A percentile compares a stretch with the other conserved stretches of the same genome.
These are phyloP conservation scores for Agriotes lineatus DNA, from an alignment of 2,888 invertebrate genomes.

Conservation along the genomic window DNA sequence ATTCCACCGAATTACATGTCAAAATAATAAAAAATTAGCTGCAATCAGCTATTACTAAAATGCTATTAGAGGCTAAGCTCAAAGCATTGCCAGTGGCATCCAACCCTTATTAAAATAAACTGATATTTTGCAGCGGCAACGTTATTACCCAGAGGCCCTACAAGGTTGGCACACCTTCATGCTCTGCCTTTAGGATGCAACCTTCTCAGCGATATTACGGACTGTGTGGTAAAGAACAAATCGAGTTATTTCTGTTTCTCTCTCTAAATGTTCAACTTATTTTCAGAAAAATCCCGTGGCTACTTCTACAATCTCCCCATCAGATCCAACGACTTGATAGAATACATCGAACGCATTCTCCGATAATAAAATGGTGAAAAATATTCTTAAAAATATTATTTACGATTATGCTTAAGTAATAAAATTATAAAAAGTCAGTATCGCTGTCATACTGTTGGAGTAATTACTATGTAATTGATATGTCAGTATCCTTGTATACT, in stretches of 20 bases:
- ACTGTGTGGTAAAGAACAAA: conserved; percentile 75
- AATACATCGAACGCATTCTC: neutral
- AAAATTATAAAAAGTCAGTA: neutral
- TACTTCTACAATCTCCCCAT: neutral
- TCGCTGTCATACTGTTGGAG: neutral
- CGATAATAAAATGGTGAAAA: no score
- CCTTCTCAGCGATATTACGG: conserved; percentile 82
- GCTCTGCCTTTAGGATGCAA: conserved; percentile 76
- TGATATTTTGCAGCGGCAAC: conserved; percentile 75
- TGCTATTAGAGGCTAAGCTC: no score
- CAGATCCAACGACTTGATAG: neutral
- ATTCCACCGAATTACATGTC: no score
- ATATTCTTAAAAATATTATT: no score
- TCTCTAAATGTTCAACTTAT: neutral
- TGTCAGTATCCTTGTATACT: no score
- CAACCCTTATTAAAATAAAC: no score
- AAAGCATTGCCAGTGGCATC: no score
- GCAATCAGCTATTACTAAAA: no score
- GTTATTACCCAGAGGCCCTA: conserved; percentile 83
- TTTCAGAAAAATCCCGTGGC: conserved; percentile 2
- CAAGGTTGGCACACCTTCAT: conserved; percentile 80
- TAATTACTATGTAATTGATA: no score
- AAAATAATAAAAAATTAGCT: no score
- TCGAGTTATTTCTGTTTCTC: neutral
- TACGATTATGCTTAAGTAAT: neutral